Evolutionary conservation across 2,888 invertebrate species (phyloP), one percentile per base, ranked within the genome.

Genomic region (Chrysotoxum bicinctum): DNA sequence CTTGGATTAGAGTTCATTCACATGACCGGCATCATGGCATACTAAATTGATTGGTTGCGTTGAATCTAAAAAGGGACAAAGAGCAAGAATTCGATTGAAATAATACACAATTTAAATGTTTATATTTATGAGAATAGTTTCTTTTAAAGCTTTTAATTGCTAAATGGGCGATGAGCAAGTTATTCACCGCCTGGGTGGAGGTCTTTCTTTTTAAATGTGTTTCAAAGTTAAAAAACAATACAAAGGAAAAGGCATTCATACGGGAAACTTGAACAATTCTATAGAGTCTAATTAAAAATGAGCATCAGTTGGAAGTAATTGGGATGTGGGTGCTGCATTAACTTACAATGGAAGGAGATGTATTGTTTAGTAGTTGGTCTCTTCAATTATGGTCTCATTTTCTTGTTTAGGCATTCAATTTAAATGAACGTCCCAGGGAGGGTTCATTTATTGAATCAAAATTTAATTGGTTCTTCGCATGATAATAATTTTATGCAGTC

Each of bases 1-100:
- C 66, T 72, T 66, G 37, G 68, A 68, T 54, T 35, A 30, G 54
- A 76, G 85, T 85, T 85, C 85, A 76, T 85, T 85, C 80, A 85
- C 85, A 76, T 85, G 75, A 68, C 80, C 72, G 73, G 70, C 68
- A 76, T 80, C 72, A 32, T 80, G 21, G 23, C 8, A 40, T 64
- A 16, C 2, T 56, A 32, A 23, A 56, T 50, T 64, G 43, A 64
- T 37, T 78, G 56, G 48, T 48, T 50, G 23, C 40, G 32, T 45
- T 54, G 21, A 69, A 73, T 60, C 80, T 75, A 73, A 74, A 79
- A 26, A 30, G 45, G n/a, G 30, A 48, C 30, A 68, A 70, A 56
- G 56, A 43, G 3, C 19, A 50, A 19, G 21, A 72, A 40, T 73
- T 79, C 58, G 74, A 79, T 79, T 75, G 58, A 79, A 70, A 21